Conservation (phyloP, 2,113 vertebrate species). For the Lonchura striata region DNA sequence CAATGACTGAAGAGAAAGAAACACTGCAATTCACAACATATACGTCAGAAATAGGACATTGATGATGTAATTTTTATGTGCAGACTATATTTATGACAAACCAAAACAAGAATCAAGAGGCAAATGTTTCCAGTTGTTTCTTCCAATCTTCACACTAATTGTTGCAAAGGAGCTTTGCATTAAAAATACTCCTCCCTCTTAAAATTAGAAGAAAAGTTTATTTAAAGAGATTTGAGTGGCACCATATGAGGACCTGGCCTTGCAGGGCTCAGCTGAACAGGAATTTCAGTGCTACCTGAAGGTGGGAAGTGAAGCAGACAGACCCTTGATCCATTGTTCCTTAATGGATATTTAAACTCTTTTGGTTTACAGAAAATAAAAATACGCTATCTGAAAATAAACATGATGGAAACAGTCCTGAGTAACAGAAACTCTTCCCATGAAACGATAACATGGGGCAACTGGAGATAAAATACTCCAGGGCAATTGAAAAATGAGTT, state of each 20-base stretch:
- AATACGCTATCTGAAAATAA: neutral
- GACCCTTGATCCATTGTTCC: neutral
- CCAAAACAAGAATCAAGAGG: neutral
- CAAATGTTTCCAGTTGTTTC: neutral
- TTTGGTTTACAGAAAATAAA: constrained; percentile 12
- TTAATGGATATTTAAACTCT: neutral
- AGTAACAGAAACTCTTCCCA: neutral
- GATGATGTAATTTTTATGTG: neutral
- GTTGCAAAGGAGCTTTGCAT: neutral
- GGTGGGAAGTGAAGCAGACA: neutral
- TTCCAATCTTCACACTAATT: neutral
- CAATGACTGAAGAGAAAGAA: neutral
- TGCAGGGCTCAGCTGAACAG: accelerated
- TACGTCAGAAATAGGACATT: neutral
- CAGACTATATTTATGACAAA: neutral
- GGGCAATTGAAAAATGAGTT: constrained; percentile 21
- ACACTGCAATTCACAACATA: neutral
- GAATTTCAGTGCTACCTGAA: neutral
- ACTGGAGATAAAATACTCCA: constrained; percentile 3
- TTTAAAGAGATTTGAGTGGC: neutral
- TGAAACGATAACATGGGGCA: neutral
- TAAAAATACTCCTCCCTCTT: neutral
- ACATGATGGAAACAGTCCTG: neutral
- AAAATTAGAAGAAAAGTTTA: neutral
- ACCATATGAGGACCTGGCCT: neutral